Evolutionary conservation across 2,113 vertebrate genomes (phyloP), one percentile per base, ranked within the genome.

Genomic region (Saimiri boliviensis): DNA sequence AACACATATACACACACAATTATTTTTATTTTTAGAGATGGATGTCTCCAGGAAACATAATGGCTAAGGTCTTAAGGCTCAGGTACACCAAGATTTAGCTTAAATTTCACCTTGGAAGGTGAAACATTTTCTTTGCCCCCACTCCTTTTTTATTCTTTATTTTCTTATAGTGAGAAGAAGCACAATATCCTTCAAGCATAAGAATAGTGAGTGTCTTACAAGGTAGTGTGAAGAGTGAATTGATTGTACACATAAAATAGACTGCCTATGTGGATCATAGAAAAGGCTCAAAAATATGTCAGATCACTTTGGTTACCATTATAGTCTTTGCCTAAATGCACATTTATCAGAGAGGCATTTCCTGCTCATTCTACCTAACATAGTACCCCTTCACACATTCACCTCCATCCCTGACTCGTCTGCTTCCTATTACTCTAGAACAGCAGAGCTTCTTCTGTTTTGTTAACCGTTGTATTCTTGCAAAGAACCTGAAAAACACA

Each of bases 251-350:
- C 4, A 0, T 70, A 11, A 54, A 76, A 35, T 0, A 20, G 5
- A 52, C n/a, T 25, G 21, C 5, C 30, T 32, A 0, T 47, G 1
- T 32, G 60, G 40, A 8, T 47, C 68, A 58, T 3, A 42, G 54
- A 35, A 49, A 80, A 16, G 35, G 17, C 19, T 35, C 10, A 30
- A 70, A 63, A 58, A 11, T 42, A 7, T 54, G 17, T 8, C 42
- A 2, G 25, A 45, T 27, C 14, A 60, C 7, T 54, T 91, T 52
- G 21, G 8, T 32, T 60, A 32, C 30, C 19, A 47, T 37, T 60
- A 19, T 11, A 25, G 23, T 45, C 32, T 52, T 84, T 58, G 54
- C 30, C 21, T 45, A 88, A 83, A 42, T 37, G n/a, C 16, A 58
- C 40, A 49, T 54, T 86, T 17, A 35, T 37, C 14, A 52, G 14